Percentiles rank a stretch among this genome's conserved stretches.
Conservation (phyloP, 30 jellyfish, hydroid and myxozoan species). For the Hydra vulgaris region DNA sequence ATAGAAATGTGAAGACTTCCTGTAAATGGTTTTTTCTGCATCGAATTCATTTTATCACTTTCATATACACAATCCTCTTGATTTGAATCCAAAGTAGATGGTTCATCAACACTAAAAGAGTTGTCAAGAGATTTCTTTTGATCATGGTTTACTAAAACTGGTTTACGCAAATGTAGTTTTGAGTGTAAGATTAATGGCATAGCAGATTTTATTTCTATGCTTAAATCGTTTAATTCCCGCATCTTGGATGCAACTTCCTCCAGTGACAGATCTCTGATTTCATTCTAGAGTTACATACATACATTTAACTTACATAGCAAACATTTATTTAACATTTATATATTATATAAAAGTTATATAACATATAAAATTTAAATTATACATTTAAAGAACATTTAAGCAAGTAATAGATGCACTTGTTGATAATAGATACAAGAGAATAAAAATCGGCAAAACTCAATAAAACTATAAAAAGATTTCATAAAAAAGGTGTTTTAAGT, state of each 20-base stretch:
- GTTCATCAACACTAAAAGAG: neutral
- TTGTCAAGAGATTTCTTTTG: neutral
- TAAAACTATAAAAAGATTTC: no score
- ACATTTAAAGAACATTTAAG: no score
- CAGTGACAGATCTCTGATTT: slow-evolving; percentile 49
- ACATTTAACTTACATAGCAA: no score
- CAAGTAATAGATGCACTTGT: no score
- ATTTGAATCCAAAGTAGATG: neutral
- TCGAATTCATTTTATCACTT: neutral
- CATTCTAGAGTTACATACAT: slow-evolving; percentile 34
- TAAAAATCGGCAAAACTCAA: no score
- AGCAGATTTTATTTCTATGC: slow-evolving; percentile 62
- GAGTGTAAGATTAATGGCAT: slow-evolving; percentile 38
- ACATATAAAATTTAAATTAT: no score
- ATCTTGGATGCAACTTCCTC: slow-evolving; percentile 80
- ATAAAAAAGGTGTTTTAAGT: no score
- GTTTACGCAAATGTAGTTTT: neutral
- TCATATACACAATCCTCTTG: neutral
- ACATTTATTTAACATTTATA: no score
- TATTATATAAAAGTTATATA: no score
- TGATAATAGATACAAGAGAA: no score
- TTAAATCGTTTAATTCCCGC: slow-evolving; percentile 62
- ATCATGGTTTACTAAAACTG: neutral
- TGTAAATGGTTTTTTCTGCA: slow-evolving; percentile 31
- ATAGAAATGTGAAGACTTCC: slow-evolving; percentile 60